Base-by-base conservation (phyloP, 2,113 vertebrate species). In the Cichladusa arquata region DNA sequence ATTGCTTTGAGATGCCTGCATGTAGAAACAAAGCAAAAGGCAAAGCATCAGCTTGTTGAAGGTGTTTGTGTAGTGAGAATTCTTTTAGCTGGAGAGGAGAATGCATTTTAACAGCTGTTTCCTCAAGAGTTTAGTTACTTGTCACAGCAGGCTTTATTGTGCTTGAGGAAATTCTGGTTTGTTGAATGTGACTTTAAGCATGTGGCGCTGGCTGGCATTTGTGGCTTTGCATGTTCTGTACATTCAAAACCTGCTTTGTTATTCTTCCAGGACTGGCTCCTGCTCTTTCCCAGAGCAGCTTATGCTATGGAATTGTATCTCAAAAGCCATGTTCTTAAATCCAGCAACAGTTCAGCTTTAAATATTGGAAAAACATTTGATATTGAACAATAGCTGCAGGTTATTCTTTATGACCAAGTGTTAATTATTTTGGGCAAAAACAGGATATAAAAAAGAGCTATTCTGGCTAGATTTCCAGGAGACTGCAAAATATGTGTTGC, bases 191-290 rank as follows among this genome's bases (percentile, higher is more conserved):
- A 40, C 66, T 93, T 95, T 70, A 70, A 82, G 51, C 54, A 40
- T 38, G 57, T 77, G 47, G 31, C 38, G 36, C 69, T 78, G n/a
- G 44, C 69, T 86, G 88, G 48, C 50, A 51, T 74, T 86, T 90
- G 67, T 86, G 85, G 51, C 67, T 96, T 78, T 95, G 80, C 60
- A 65, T 86, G 82, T 86, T 80, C 82, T 67, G 8, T 81, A 53
- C 60, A 74, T 93, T 90, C 88, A 90, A 60, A 96, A 73, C 44
- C 33, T 23, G 24, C 67, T 65, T 81, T 73, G 64, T 86, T 90
- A 33, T 1, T 1, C 71, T 86, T 81, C 54, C 71, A 74, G 64
- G 18, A 26, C 71, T 83, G 56, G 17, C 44, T 90, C n/a, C 79
- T 90, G 62, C 44, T 81, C 71, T 88, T 88, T 86, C 58, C 66